phyloP scores from a whole-genome alignment of 2,113 vertebrate genomes.

The Syrmaticus mikado region DNA sequence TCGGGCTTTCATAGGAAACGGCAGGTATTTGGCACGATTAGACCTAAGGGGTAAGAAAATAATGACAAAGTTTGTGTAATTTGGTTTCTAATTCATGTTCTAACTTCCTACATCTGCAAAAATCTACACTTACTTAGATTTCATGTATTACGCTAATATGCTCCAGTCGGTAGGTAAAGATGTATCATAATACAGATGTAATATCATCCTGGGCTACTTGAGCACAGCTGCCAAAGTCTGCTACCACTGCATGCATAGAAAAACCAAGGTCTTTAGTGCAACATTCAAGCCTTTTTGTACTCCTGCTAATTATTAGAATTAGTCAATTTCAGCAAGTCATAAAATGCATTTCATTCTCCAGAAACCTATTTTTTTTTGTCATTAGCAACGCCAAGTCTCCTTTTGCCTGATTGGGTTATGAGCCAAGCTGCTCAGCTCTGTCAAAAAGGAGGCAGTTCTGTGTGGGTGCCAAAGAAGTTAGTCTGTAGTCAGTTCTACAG shows the following conservation, averaged over 20 bases:
- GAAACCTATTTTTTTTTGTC: conserved; percentile 42
- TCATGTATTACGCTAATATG: not conserved
- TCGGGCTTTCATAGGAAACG: not conserved
- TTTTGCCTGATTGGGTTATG: conserved; percentile 58
- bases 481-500: conserved; percentile 65
- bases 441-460: conserved; percentile 59
- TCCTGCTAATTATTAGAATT: conserved; percentile 5
- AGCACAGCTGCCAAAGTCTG: not conserved
- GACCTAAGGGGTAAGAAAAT: not conserved
- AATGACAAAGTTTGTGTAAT: not conserved
- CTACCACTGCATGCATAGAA: not conserved
- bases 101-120: not conserved
- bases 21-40: not conserved
- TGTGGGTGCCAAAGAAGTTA: conserved; percentile 60
- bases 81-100: not conserved
- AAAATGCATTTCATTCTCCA: not conserved
- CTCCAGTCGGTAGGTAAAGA: not conserved
- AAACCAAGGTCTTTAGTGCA: not conserved
- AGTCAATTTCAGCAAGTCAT: not conserved
- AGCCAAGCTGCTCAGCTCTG: conserved; percentile 66
- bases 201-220: not conserved
- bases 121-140: not conserved
- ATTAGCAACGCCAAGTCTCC: conserved; percentile 48
- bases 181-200: not conserved
- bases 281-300: not conserved